Base-by-base conservation (phyloP, 1,140 invertebrate species). In the Solenopsis fugax region DNA sequence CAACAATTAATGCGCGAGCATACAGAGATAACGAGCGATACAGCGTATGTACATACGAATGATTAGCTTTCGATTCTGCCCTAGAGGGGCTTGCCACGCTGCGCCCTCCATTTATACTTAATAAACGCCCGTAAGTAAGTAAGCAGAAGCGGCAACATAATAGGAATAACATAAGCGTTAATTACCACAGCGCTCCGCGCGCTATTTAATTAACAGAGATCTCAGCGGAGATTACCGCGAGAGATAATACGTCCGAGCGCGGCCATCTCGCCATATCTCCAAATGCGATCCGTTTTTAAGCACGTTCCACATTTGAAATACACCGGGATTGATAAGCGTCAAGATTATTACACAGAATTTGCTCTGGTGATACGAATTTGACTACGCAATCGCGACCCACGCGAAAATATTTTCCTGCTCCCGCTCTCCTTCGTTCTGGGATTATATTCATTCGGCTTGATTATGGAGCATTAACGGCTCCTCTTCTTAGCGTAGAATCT, bases 31-130 rank as follows among this genome's bases (percentile, higher is more conserved):
- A 85, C 73, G 45, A 85, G 82, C 80, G 37, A 73, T 60, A 56
- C 45, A 82, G 48, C 52, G 52, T 84, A 9, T 75, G 56, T 48
- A 75, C 54, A 48, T 75, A 84, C 56, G n/a, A 84, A 84, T 75
- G 80, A 84, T 84, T 84, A 73, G 80, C 69, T 84, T 84, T 84
- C 54, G 54, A 84, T 84, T 84, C 80, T 69, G n/a, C 12, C 16
- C 45, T 37, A 9, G 37, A 16, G 54, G 5, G 29, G 12, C 21
- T 24, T 4, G 41, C 54, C 18, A n/a, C 34, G 54, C 9, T 10
- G 16, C n/a, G 18, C 41, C n/a, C 13, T 54, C 13, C 50, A 50
- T 75, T 84, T 84, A 50, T 50, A 84, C 41, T 84, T 84, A 75
- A 84, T 84, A 75, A 50, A 50, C 29, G 41, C 5, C 7, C 24